phyloP scores from a whole-genome alignment of 1,140 invertebrate genomes.

The Drosophila sp. region DNA sequence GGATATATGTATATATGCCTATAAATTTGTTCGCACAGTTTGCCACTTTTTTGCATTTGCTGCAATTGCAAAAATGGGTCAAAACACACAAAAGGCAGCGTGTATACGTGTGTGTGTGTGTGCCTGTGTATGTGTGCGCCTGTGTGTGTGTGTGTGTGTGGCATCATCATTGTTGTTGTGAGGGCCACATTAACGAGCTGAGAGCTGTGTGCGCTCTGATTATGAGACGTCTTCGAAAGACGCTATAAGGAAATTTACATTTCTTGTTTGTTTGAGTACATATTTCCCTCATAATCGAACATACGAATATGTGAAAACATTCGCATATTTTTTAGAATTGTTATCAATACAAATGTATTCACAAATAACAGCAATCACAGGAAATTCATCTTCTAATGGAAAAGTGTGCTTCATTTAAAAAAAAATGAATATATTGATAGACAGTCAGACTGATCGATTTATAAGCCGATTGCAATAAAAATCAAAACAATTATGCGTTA shows the following conservation, averaged over 20 bases:
- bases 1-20: not conserved
- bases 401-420: not conserved
- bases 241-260: slow-evolving; percentile 34
- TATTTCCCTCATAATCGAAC: slow-evolving; percentile 1
- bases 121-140: slow-evolving; percentile 21
- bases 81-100: slow-evolving; percentile 50
- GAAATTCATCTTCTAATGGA: not conserved
- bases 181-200: slow-evolving; percentile 46
- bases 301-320: not conserved
- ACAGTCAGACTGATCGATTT: not conserved
- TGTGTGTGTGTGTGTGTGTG: slow-evolving; percentile 16
- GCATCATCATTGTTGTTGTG: slow-evolving; percentile 30
- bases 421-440: not conserved
- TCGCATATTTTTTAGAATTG: not conserved
- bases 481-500: not conserved
- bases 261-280: slow-evolving; percentile 28
- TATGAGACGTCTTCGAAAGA: slow-evolving; percentile 32
- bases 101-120: too few species aligned
- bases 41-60: slow-evolving; percentile 19
- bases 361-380: not conserved
- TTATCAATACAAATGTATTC: slow-evolving; percentile 1
- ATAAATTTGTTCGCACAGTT: slow-evolving; percentile 17
- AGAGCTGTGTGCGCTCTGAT: slow-evolving; percentile 11
- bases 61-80: slow-evolving; percentile 56
- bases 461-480: not conserved